phyloP scores from a whole-genome alignment of 2,797 vertebrate genomes.

The Accipiter minullus region DNA sequence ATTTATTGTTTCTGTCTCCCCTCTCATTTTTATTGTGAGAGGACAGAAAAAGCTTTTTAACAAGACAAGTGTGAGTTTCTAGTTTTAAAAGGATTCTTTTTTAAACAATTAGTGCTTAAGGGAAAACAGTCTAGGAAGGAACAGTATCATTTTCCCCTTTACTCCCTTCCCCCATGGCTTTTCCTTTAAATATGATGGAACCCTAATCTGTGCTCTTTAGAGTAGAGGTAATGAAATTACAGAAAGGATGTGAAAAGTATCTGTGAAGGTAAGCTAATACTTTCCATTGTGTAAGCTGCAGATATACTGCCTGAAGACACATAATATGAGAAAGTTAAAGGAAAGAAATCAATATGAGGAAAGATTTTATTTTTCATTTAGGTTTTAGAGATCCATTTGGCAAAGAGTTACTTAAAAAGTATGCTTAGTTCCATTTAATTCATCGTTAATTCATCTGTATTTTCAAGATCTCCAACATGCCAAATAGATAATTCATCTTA shows the following conservation, averaged over 20 bases:
- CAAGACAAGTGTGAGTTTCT: neutral
- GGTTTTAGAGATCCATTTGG: constrained; percentile 33
- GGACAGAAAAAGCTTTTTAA: neutral
- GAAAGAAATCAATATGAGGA: constrained; percentile 46
- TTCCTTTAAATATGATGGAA: constrained; percentile 53
- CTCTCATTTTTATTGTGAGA: neutral
- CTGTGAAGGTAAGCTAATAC: constrained; percentile 63
- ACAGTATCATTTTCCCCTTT: neutral
- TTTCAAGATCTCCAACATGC: neutral
- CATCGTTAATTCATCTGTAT: neutral
- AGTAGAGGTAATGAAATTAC: constrained; percentile 67
- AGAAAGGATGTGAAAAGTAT: constrained; percentile 70
- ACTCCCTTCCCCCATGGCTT: constrained; percentile 8
- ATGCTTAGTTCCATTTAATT: neutral
- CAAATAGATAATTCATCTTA: neutral
- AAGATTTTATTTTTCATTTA: constrained; percentile 59
- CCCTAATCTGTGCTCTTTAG: constrained; percentile 52
- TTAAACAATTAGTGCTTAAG: neutral
- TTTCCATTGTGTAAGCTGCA: constrained; percentile 60
- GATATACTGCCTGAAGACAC: constrained; percentile 55
- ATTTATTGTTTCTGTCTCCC: neutral
- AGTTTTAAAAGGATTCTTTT: neutral
- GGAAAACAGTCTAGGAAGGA: neutral
- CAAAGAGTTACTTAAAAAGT: constrained; percentile 34
- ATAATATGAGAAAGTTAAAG: constrained; percentile 63